A percentile compares a stretch with the other conserved stretches of the same genome.
Evolutionary conservation across 2,888 invertebrate species (phyloP).

Genomic region (Tortricodes alternella): DNA sequence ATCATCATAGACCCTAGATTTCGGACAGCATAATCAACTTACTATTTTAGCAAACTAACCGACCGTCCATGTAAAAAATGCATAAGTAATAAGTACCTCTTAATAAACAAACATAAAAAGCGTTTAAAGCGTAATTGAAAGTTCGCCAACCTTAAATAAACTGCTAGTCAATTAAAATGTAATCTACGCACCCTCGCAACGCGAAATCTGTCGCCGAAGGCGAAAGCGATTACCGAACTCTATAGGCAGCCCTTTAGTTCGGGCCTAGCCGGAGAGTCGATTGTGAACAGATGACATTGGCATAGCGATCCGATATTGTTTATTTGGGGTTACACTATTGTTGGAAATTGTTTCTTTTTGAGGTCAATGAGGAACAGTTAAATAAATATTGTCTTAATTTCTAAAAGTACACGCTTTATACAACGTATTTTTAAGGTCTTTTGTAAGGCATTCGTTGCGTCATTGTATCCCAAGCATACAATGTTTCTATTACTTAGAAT

Average conservation of each 20-base stretch:
- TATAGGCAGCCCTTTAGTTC: constrained; percentile 22
- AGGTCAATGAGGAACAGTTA: constrained; percentile 10
- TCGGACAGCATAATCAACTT: no score
- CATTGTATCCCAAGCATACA: no score
- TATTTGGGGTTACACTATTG: constrained; percentile 44
- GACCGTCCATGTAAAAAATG: background rate
- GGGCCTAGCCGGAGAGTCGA: constrained; percentile 34
- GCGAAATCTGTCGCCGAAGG: constrained; percentile 51
- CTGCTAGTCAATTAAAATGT: constrained; percentile 59
- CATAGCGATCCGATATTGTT: constrained; percentile 49
- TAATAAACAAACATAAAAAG: constrained; percentile 23
- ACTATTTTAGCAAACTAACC: no score
- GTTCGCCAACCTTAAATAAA: constrained; percentile 48
- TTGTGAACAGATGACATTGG: constrained; percentile 61
- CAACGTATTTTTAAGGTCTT: no score
- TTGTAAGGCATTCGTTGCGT: no score
- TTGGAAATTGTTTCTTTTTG: constrained; percentile 31
- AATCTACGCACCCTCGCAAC: constrained; percentile 48
- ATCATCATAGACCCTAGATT: no score
- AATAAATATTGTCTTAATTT: background rate
- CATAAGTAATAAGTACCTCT: constrained; percentile 1
- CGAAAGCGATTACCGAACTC: constrained; percentile 56
- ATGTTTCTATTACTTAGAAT: no score
- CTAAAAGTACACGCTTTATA: background rate
- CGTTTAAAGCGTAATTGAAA: constrained; percentile 32